Conservation (phyloP, 1,140 invertebrate genomes). For the Heliothis virescens region DNA sequence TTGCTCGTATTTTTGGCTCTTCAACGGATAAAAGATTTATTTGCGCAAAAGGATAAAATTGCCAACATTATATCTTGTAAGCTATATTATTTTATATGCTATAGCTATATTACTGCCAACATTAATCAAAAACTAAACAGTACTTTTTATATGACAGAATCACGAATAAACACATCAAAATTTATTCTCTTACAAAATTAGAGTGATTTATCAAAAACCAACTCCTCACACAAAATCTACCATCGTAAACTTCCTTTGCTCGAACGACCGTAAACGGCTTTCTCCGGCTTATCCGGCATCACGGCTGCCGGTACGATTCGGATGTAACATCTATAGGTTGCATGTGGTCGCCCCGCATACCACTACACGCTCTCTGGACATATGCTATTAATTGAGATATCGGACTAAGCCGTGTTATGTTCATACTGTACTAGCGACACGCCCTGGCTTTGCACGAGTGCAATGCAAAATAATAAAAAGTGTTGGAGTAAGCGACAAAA, state of each 20-base stretch:
- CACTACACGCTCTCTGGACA: neutral
- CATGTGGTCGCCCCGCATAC: slow-evolving; percentile 24
- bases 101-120: neutral
- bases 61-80: no score
- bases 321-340: slow-evolving; percentile 3
- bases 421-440: no score
- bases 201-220: neutral
- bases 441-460: no score
- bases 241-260: neutral
- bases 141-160: no score
- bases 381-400: slow-evolving; percentile 28
- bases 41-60: no score
- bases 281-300: neutral
- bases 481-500: no score
- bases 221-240: neutral
- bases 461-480: no score
- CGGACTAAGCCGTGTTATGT: neutral
- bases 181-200: neutral
- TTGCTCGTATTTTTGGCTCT: no score
- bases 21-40: no score
- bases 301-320: neutral
- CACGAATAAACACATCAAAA: neutral
- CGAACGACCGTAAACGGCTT: neutral
- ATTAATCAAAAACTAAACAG: no score
- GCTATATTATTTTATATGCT: no score